Base-by-base conservation (phyloP, 1,140 invertebrate genomes). In the Scaptomyza hsui region DNA sequence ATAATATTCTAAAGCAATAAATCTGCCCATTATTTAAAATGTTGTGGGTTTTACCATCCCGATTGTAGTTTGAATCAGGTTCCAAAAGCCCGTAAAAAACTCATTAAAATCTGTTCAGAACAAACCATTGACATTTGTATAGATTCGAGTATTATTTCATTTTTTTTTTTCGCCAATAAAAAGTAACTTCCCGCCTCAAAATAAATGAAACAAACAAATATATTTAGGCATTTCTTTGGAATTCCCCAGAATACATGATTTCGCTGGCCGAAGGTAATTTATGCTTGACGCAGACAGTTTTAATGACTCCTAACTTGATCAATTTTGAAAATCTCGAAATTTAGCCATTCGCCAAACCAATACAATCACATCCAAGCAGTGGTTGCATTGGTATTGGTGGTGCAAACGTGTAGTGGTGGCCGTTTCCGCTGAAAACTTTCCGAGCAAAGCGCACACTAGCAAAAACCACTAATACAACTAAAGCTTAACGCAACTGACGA, bases 371-470 rank as follows among this genome's bases (percentile, higher is more conserved):
- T 18, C 39, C 4, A 9, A 32, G 21, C 48, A 1, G 6, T n/a
- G 0, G 1, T 6, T 29, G 41, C 29, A 12, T 7, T 49, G 37
- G 77, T 85, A 57, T 77, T 67, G 35, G 81, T 77, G 19, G 9
- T 0, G 1, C 26, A 4, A 21, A 4, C 12, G 16, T 5, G 81
- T 85, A 60, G 45, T 81, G 39, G 81, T 85, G 24, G 48, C 41
- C 59, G 73, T 78, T 86, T 86, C 82, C 82, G 81, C 69, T 77
- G 79, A 45, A 29, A 70, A 64, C 72, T 86, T 86, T 65, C 52
- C 68, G 61, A 76, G 77, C 52, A 1, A 5, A 24, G 61, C 64
- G 24, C 60, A 80, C 7, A 85, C 80, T 19, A 10, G 12, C 35
- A 61, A n/a, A 32, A 2, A 21, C 3, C 12, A 72, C 69, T n/a